Evolutionary conservation across 2,113 vertebrate genomes (phyloP), one percentile per base, ranked within the genome.

Genomic region (Poeciliopsis occidentalis): DNA sequence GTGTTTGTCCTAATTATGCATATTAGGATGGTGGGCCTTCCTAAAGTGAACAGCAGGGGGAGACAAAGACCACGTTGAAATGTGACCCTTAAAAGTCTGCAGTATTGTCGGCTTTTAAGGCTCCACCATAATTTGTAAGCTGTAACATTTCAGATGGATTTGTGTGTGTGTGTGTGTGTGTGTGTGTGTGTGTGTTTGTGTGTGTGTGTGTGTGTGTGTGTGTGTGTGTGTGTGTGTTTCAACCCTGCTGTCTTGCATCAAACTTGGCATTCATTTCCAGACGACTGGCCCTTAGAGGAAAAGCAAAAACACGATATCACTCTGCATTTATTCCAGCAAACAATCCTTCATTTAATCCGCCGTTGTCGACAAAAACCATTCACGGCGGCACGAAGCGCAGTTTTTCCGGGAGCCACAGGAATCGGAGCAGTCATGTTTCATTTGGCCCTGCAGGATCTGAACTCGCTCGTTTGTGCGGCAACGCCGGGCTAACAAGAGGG

Each of bases 11-110:
- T 27, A 12, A 39, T 39, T 6, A 39, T 37, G 24, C 26, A 39
- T 13, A 39, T 54, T 12, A 15, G 19, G 3, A 24, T 26, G 11
- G 39, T 4, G 22, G 2, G 8, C 24, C 24, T 19, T 73, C 44
- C 13, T 12, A 1, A 34, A 10, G 0, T 12, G 8, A 69, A 80
- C 94, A 84, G 78, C 91, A 95, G 95, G 69, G 85, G 93, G 92
- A 72, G 92, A 5, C 65, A 85, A 17, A 92, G 86, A 81, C 91
- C 83, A 69, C 3, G 24, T 66, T 47, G 81, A 32, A 34, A 51
- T 27, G 5, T 27, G 69, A 41, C n/a, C 12, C 3, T 39, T 11
- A 1, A 61, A 32, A 37, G 17, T 2, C 47, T 77, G 22, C 39
- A 31, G 39, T 32, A 15, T 65, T 27, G 6, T 19, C 10, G 39